Base-by-base conservation (phyloP, 2,888 invertebrate genomes). In the Erebia epiphron region DNA sequence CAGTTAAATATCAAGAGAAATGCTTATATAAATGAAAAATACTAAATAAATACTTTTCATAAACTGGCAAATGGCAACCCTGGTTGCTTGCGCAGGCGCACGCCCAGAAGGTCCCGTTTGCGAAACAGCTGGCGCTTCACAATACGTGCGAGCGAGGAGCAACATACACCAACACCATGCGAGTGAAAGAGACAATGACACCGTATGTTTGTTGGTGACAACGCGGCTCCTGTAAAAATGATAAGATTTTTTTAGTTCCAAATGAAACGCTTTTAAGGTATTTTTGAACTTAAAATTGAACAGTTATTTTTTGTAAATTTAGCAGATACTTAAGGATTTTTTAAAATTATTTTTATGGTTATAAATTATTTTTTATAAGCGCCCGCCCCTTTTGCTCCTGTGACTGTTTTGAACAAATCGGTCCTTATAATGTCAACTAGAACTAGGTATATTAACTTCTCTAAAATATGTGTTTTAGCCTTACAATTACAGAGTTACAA, bases 111-210 rank as follows among this genome's bases (percentile, higher is more conserved):
- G 83, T 89, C 87, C 90, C 89, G 89, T 90, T 62, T 90, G 83
- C 86, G 81, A 83, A 89, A 90, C 90, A 90, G 90, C 90, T 90
- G 90, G 84, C 82, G 75, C 83, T 82, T 80, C 79, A 84, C 80
- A 80, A 84, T 80, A 80, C 70, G 83, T 69, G 71, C 16, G 80
- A 86, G 69, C 63, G 81, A 79, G 82, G 86, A 14, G 57, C 56
- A n/a, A 49, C 43, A 41, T 18, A 46, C 63, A 54, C 16, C 10
- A 35, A 35, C n/a, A 26, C 16, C n/a, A 8, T 35, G 18, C 10
- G 75, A 72, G 71, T 68, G 78, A 82, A 68, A 11, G 78, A 76
- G 82, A 82, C 16, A 65, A n/a, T n/a, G 35, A 49, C 14, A 21
- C 1, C 54, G 56, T 77, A 68, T 79, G 80, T 73, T 78, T 75